Evolutionary conservation across 2,797 vertebrate species (phyloP), one percentile per base, ranked within the genome.

Genomic region (Arrhamphus sclerolepis): DNA sequence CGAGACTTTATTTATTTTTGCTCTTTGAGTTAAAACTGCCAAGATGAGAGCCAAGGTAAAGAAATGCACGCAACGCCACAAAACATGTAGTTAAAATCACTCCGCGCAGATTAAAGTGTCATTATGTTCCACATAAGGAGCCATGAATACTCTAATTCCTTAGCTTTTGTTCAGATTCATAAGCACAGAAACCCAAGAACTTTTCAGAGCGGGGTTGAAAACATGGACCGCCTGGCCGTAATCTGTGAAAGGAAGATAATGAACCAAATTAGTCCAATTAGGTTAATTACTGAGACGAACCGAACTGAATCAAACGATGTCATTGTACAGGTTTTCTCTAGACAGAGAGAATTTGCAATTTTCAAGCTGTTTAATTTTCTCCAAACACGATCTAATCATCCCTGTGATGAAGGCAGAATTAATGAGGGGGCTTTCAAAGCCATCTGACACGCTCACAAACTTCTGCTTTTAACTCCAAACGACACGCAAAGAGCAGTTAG

Each of bases 181-280:
- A 47, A 28, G 2, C 0, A 9, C 14, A 31, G 4, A 1, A n/a
- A 2, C 39, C 48, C 39, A 13, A 38, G 34, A 14, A 38, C 34
- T 38, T 38, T 38, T 38, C 43, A 13, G 20, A 38, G 9, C 21
- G 16, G 42, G 1, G 24, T 24, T 7, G 19, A 48, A 72, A 82
- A 65, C 46, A 47, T 20, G 41, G 0, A 0, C 26, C 22, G 6
- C 49, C 11, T 19, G 28, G 46, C 60, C 46, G 19, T 56, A 64
- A 70, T 77, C 60, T 75, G 6, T 64, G 14, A 50, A 48, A 48
- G 41, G 11, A 56, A 63, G 66, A 68, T 75, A 85, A 82, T 70
- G 38, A 80, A 70, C 41, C 55, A 71, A 74, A 83, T 80, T 46
- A 81, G 60, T 49, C 46, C 22, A 84, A 77, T 75, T 78, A 70